These are phyloP conservation scores for Hyles euphorbiae DNA, from an alignment of 1,140 invertebrate genomes.

Conservation along the genomic window DNA sequence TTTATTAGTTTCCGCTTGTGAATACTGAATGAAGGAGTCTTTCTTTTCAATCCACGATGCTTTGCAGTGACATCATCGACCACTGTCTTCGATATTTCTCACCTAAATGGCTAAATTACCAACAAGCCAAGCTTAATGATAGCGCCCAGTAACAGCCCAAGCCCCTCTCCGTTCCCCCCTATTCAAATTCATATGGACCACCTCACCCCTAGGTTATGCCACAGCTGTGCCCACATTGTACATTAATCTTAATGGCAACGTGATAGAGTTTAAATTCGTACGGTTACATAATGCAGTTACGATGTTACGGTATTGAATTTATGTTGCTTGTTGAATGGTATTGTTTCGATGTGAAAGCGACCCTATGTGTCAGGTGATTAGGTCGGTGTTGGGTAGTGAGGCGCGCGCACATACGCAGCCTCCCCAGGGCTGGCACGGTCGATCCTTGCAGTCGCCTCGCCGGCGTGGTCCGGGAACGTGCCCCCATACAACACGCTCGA, in stretches of 20 bases:
- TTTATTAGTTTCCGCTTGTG: no score
- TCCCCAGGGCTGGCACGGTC: slow-evolving; percentile 65
- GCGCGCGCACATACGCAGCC: slow-evolving; percentile 57
- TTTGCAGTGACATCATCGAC: slow-evolving; percentile 6
- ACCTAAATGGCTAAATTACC: slow-evolving; percentile 18
- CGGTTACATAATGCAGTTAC: background rate
- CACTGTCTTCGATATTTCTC: background rate
- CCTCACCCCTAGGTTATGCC: slow-evolving; percentile 52
- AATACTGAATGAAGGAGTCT: no score
- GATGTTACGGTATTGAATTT: slow-evolving; percentile 20
- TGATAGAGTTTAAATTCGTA: slow-evolving; percentile 29
- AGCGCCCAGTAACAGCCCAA: slow-evolving; percentile 46
- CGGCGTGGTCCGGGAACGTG: slow-evolving; percentile 60
- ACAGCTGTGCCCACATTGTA: slow-evolving; percentile 13
- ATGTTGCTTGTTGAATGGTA: slow-evolving; percentile 37
- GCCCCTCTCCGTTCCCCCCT: slow-evolving; percentile 51
- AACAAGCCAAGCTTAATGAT: slow-evolving; percentile 49
- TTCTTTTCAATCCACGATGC: slow-evolving; percentile 2
- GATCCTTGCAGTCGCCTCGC: slow-evolving; percentile 69
- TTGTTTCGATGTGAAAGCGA: slow-evolving; percentile 20
- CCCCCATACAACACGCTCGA: slow-evolving; percentile 24
- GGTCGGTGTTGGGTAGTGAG: slow-evolving; percentile 22
- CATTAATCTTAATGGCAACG: slow-evolving; percentile 9
- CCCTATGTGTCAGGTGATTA: slow-evolving; percentile 27
- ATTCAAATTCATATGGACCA: slow-evolving; percentile 43